Evolutionary conservation across 2,888 invertebrate species (phyloP), one percentile per base, ranked within the genome.

Genomic region (Phortica okadai): DNA sequence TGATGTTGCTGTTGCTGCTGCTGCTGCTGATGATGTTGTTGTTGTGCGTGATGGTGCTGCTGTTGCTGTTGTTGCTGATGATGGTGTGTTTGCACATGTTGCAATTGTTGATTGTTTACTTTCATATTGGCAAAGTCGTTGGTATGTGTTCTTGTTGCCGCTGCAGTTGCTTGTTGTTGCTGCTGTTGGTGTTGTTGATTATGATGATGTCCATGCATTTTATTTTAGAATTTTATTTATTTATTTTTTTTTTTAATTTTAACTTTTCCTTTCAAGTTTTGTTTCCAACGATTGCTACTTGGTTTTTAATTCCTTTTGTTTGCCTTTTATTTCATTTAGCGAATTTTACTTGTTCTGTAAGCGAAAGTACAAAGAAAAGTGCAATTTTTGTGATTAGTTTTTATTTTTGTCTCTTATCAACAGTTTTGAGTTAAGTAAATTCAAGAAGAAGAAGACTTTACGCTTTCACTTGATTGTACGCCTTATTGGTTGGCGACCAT

Each of bases 321-420:
- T 80, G 66, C 81, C 77, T 77, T 78, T 78, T 74, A 33, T 33
- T 33, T 33, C 33, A 33, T 33, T 33, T 33, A 33, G 33, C 33
- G 77, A 79, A 79, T 81, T 84, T 86, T 79, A 85, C 56, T 56
- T 86, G 82, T 86, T 85, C 85, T 85, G 84, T 73, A 84, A 56
- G 74, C 6, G 44, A 16, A 77, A 44, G 67, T 45, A 62, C 67
- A 76, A 14, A 33, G 33, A 33, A 33, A 33, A 33, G 33, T 33
- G 33, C 33, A 33, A 33, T 33, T 33, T 33, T 33, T 33, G 33
- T 33, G 33, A 33, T 33, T 33, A 33, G 33, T 33, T 21, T 21
- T 21, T 21, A 33, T 33, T 33, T 33, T 2, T 5, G 33, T 21
- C 33, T 33, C 33, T 33, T 33, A 33, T 33, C 33, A 33, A 33